A percentile compares a stretch with the other conserved stretches of the same genome.
phyloP scores from a whole-genome alignment of 2,113 vertebrate species.

The Paracanthobrama guichenoti region DNA sequence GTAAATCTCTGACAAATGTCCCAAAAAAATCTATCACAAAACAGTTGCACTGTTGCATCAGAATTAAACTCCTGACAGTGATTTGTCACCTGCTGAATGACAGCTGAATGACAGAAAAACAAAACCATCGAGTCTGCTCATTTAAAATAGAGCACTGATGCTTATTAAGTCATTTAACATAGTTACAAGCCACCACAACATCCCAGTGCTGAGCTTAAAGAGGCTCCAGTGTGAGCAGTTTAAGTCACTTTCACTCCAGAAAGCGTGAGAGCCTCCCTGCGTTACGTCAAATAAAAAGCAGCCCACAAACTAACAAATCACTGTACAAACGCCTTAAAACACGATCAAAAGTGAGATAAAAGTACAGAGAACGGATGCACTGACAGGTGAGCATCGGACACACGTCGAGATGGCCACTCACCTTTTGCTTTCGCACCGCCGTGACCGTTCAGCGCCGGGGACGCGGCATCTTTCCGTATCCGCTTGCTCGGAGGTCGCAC shows the following conservation, averaged over 20 bases:
- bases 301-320: not conserved
- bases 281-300: conserved; percentile 1
- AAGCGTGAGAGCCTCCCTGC: not conserved
- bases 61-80: conserved; percentile 8
- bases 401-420: conserved; percentile 56
- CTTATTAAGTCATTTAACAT: not conserved
- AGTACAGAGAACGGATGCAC: not conserved
- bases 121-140: not conserved
- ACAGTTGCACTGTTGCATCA: not conserved
- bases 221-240: not conserved
- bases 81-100: not conserved
- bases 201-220: not conserved
- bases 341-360: not conserved
- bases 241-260: conserved; percentile 13
- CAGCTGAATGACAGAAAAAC: not conserved
- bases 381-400: conserved; percentile 6
- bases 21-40: not conserved
- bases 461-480: conserved; percentile 90
- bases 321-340: not conserved
- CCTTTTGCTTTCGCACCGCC: conserved; percentile 85
- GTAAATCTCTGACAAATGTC: not conserved
- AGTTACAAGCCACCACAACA: not conserved
- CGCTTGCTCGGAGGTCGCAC: conserved; percentile 97
- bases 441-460: conserved; percentile 80
- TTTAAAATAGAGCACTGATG: not conserved